phyloP scores from a whole-genome alignment of 1,140 invertebrate species.

The Drosophila dunni region DNA sequence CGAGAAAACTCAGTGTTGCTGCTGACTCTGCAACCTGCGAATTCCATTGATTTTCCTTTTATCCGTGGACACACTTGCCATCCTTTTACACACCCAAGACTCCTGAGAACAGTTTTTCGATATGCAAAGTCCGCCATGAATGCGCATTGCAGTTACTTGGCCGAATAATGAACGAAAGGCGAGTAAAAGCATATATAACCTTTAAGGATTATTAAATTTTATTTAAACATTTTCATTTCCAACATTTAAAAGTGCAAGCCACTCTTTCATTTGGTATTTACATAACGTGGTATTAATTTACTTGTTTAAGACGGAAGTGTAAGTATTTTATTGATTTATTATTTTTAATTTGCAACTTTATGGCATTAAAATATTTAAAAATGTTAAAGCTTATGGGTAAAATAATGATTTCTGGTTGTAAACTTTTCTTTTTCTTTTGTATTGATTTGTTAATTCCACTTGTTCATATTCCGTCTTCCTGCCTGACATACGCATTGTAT shows the following conservation, averaged over 20 bases:
- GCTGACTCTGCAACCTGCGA: slow-evolving; percentile 66
- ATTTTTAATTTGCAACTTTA: too few species aligned
- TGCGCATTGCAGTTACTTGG: slow-evolving; percentile 66
- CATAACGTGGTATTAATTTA: too few species aligned
- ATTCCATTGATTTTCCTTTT: slow-evolving; percentile 66
- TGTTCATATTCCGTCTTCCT: slow-evolving; percentile 1
- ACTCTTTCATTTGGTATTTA: too few species aligned
- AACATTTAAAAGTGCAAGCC: too few species aligned
- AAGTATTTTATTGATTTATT: slow-evolving; percentile 1
- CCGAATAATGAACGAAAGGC: slow-evolving; percentile 62
- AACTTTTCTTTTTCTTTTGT: not conserved
- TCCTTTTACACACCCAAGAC: slow-evolving; percentile 45
- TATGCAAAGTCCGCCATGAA: slow-evolving; percentile 14
- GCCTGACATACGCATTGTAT: slow-evolving; percentile 24
- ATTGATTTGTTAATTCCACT: not conserved
- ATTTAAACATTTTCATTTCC: not conserved
- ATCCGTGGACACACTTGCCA: slow-evolving; percentile 24
- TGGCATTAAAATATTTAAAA: too few species aligned
- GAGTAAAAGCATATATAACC: not conserved
- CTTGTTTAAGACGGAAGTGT: not conserved
- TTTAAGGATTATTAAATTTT: slow-evolving; percentile 2
- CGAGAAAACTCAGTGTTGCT: not conserved
- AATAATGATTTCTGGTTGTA: not conserved
- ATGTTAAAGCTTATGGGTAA: too few species aligned
- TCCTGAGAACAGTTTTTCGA: slow-evolving; percentile 57